phyloP scores from a whole-genome alignment of 1,140 invertebrate species.

The Trypoxylus dichotomus region DNA sequence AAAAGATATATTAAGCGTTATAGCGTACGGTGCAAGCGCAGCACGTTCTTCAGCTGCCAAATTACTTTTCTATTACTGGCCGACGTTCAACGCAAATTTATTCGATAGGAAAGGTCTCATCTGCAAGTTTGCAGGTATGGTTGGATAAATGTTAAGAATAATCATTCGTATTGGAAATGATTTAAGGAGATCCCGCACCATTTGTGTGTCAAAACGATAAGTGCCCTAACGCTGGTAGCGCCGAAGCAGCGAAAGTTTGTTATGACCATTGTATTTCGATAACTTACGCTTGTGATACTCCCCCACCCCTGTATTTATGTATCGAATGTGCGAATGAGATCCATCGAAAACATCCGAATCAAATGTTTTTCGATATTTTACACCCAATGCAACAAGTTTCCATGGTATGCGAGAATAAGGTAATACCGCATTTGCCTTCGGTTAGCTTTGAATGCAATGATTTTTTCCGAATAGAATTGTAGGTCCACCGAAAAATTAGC shows the following conservation, averaged over 20 bases:
- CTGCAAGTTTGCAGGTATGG: slow-evolving; percentile 85
- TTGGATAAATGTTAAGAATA: background rate
- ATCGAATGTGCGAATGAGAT: slow-evolving; percentile 95
- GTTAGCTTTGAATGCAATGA: background rate
- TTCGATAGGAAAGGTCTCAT: slow-evolving; percentile 88
- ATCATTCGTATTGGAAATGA: slow-evolving; percentile 25
- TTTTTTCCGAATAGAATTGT: slow-evolving; percentile 73
- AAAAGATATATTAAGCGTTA: slow-evolving; percentile 92
- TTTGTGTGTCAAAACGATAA: slow-evolving; percentile 84
- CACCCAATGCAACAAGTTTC: slow-evolving; percentile 94
- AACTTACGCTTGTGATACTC: slow-evolving; percentile 78
- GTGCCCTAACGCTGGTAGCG: slow-evolving; percentile 79
- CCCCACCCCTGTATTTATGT: slow-evolving; percentile 94
- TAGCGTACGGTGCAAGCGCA: slow-evolving; percentile 93
- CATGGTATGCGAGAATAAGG: slow-evolving; percentile 96
- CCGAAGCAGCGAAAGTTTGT: slow-evolving; percentile 89
- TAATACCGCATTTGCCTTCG: slow-evolving; percentile 51
- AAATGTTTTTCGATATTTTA: slow-evolving; percentile 88
- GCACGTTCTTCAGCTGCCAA: slow-evolving; percentile 92
- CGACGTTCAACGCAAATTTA: slow-evolving; percentile 92
- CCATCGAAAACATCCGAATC: slow-evolving; percentile 77
- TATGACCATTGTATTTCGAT: slow-evolving; percentile 86
- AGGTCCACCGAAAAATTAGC: slow-evolving; percentile 90
- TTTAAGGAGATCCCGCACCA: slow-evolving; percentile 62
- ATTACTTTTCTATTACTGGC: slow-evolving; percentile 98